A percentile compares a stretch with the other conserved stretches of the same genome.
These are phyloP conservation scores for Alectoris magna DNA, from an alignment of 2,797 vertebrate genomes.

Conservation along the genomic window DNA sequence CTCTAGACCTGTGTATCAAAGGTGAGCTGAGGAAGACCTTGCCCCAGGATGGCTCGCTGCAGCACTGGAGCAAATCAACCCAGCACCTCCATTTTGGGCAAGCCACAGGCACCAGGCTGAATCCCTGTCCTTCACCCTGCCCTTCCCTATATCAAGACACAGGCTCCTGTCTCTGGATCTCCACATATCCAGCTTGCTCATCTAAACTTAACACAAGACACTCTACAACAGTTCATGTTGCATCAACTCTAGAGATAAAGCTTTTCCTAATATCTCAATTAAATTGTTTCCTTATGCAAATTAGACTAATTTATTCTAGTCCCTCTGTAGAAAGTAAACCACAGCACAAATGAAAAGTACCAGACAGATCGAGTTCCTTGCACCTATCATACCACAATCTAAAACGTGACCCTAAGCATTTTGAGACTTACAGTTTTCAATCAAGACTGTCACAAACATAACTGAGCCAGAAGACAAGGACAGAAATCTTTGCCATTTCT, in stretches of 20 bases:
- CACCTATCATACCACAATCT: neutral
- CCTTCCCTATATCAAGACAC: neutral
- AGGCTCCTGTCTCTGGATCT: fast-evolving
- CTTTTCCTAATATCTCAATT: neutral
- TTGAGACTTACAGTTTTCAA: neutral
- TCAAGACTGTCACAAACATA: neutral
- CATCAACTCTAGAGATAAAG: neutral
- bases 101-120: neutral
- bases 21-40: neutral
- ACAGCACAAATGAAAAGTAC: neutral
- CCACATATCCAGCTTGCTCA: neutral
- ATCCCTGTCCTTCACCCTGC: neutral
- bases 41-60: neutral
- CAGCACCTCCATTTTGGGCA: neutral
- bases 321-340: conserved; percentile 1
- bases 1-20: fast-evolving
- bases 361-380: neutral
- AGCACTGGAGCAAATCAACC: neutral
- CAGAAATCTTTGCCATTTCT: neutral
- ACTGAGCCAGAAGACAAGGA: neutral
- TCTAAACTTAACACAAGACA: neutral
- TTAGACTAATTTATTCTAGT: neutral
- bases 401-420: neutral
- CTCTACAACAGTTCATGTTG: neutral
- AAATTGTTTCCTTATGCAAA: neutral